Percentiles rank a stretch among this genome's conserved stretches.
These are phyloP conservation scores for Leptarthrus brevirostris DNA, from an alignment of 2,888 invertebrate genomes.

Conservation along the genomic window DNA sequence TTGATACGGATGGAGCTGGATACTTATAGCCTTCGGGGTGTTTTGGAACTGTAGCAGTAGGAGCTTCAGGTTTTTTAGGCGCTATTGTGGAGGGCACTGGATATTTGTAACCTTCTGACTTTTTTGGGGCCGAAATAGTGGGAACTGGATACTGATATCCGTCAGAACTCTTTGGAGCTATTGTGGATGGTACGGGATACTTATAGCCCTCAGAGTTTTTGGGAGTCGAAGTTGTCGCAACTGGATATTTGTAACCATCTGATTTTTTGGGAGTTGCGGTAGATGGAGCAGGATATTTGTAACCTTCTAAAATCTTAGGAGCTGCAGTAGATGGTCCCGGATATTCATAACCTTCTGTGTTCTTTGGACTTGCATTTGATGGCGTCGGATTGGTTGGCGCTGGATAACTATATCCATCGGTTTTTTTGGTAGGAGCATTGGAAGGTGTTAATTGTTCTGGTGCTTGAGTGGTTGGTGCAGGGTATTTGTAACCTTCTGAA, in stretches of 20 bases:
- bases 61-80: conserved; percentile 1
- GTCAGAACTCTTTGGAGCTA: neutral
- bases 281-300: conserved; percentile 2
- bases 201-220: neutral
- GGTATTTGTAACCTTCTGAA: too few species aligned
- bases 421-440: too few species aligned
- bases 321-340: neutral
- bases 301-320: neutral
- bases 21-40: neutral
- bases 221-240: neutral
- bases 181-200: conserved; percentile 5
- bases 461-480: neutral
- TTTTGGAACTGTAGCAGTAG: neutral
- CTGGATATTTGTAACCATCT: conserved; percentile 21
- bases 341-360: conserved; percentile 1
- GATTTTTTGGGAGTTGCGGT: neutral
- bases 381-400: neutral
- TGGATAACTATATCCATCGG: conserved; percentile 3
- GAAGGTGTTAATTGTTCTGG: too few species aligned
- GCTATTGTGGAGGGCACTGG: conserved; percentile 3
- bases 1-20: neutral
- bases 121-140: neutral
- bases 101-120: conserved; percentile 5
- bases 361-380: neutral
- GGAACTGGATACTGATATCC: conserved; percentile 6